Base-by-base conservation (phyloP, 1,140 invertebrate species). In the Leptinotarsa defecta region DNA sequence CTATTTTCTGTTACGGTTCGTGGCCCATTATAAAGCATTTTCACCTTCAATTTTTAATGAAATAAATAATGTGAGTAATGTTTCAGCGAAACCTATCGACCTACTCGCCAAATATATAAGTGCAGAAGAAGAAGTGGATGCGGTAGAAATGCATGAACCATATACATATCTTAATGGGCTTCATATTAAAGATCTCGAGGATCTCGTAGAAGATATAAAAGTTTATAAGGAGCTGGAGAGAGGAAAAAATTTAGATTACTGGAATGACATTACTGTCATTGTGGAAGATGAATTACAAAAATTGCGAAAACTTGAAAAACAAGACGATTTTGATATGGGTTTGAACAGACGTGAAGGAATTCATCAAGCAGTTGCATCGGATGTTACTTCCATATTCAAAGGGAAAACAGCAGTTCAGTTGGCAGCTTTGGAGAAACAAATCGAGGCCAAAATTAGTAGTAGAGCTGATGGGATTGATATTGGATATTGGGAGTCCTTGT, bases 131-230 rank as follows among this genome's bases (percentile, higher is more conserved):
- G 93, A 96, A 81, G 93, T 95, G 48, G 94, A 96, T 85, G 94
- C 95, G 3, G 93, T 98, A 27, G 97, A 99, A 88, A 97, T 99
- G 95, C 96, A 98, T 83, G 97, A 99, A 86, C 98, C 98, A 0
- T 99, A 98, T 82, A 96, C 95, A 0, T 97, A 98, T 85, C 88
- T 99, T 0, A 95, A 97, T 84, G 98, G 97, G 3, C 86, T 99
- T 34, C 93, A 94, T 5, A 91, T 95, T 11, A 91, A 93, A 77
- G 98, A 99, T 86, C 88, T 99, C n/a, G 98, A 99, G 85, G 98
- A 99, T 87, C 86, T 99, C 0, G 88, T 99, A 4, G 97, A 96
- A 81, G 98, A 99, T 86, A 99, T 99, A 74, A 96, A 97, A 86
- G 94, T 95, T 19, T 96, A 95, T 84, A 94, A 94, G 82, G 93